Percentiles rank a stretch among this genome's conserved stretches.
Evolutionary conservation across 2,797 vertebrate genomes (phyloP).

Genomic region (Characodon lateralis): DNA sequence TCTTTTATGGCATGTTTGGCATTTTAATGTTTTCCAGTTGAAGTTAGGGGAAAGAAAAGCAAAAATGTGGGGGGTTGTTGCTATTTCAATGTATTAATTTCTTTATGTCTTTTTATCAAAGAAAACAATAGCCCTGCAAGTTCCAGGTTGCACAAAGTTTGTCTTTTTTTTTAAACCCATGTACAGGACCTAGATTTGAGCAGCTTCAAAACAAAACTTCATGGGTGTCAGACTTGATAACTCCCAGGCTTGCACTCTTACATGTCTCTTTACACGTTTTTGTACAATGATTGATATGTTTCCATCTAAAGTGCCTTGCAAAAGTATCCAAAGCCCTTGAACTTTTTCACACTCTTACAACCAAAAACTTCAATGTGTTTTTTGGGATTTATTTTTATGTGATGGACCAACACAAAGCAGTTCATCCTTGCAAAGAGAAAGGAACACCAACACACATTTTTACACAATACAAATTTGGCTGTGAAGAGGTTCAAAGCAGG

Average conservation of each 20-base stretch:
- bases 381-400: not conserved
- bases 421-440: too few relatives aligned
- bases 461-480: not conserved
- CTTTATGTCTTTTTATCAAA: not conserved
- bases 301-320: not conserved
- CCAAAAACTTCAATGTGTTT: not conserved
- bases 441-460: not conserved
- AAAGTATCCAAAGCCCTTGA: not conserved
- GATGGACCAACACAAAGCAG: too few relatives aligned
- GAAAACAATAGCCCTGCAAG: constrained; percentile 1
- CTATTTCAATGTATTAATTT: not conserved
- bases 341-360: not conserved
- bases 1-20: constrained; percentile 1
- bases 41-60: not conserved
- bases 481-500: not conserved
- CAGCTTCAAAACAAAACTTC: constrained; percentile 1
- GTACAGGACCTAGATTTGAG: not conserved
- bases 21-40: constrained; percentile 1
- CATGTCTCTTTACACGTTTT: constrained; percentile 2
- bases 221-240: constrained; percentile 14
- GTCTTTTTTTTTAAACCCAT: not conserved
- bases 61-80: not conserved
- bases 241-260: constrained; percentile 8
- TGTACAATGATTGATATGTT: not conserved
- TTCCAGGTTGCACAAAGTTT: constrained; percentile 1